Evolutionary conservation across 2,888 invertebrate genomes (phyloP).

Genomic region (Pandemis cinnamomeana): DNA sequence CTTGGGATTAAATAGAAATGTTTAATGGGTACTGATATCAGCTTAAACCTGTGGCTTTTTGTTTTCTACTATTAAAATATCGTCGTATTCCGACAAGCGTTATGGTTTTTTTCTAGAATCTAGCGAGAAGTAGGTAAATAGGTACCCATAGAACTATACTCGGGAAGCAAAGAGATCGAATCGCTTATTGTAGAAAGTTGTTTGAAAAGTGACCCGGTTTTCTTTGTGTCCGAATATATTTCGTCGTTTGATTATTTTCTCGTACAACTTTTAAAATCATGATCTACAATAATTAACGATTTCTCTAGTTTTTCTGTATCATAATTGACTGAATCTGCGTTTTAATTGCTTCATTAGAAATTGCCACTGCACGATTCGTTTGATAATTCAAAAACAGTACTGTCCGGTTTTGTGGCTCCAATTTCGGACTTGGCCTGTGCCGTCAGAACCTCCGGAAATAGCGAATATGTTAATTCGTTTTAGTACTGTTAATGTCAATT

Average conservation of each 20-base stretch:
- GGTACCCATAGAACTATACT: too few relatives aligned
- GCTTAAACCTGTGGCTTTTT: too few relatives aligned
- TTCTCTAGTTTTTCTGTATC: not conserved
- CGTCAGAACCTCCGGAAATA: not conserved
- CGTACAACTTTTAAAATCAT: too few relatives aligned
- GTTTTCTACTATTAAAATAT: too few relatives aligned
- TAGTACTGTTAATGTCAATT: not conserved
- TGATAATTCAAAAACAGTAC: not conserved
- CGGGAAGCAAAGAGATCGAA: too few relatives aligned
- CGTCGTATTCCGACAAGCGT: too few relatives aligned
- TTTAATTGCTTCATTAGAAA: not conserved
- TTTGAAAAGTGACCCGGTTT: too few relatives aligned
- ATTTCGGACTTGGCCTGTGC: not conserved
- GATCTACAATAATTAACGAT: not conserved
- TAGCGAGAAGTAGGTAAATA: too few relatives aligned
- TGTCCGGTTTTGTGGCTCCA: not conserved
- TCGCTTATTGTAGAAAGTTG: too few relatives aligned
- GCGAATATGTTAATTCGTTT: not conserved
- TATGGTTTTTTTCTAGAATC: too few relatives aligned
- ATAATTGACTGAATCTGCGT: not conserved
- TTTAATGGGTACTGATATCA: too few relatives aligned
- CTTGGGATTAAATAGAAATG: too few relatives aligned
- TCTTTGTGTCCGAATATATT: not conserved
- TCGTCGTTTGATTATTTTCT: not conserved
- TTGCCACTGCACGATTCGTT: not conserved